A percentile compares a stretch with the other conserved stretches of the same genome.
Conservation (phyloP, 2,888 invertebrate genomes). For the Sylvicola cinctus region DNA sequence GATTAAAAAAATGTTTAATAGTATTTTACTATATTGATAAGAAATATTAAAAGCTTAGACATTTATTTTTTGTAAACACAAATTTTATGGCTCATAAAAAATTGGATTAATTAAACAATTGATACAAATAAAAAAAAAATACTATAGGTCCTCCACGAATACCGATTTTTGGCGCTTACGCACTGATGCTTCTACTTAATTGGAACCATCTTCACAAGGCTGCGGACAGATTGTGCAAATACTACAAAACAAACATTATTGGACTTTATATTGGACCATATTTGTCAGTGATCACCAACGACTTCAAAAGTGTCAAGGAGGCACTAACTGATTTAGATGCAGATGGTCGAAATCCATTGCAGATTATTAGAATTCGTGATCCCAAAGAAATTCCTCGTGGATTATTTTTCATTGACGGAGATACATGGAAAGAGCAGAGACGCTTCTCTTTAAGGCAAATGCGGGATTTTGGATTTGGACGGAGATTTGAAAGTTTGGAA, state of each 20-base stretch:
- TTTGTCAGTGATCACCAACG: slow-evolving; percentile 31
- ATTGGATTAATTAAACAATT: too few species aligned
- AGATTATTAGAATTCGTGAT: slow-evolving; percentile 29
- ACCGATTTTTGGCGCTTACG: slow-evolving; percentile 40
- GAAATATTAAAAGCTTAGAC: too few species aligned
- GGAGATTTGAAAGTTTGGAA: slow-evolving; percentile 34
- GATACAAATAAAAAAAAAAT: too few species aligned
- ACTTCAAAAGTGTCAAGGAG: slow-evolving; percentile 32
- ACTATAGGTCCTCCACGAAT: slow-evolving; percentile 38
- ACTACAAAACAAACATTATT: slow-evolving; percentile 37
- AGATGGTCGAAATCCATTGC: slow-evolving; percentile 34
- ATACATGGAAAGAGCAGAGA: slow-evolving; percentile 41
- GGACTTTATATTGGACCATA: slow-evolving; percentile 33
- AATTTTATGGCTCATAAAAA: too few species aligned
- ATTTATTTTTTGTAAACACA: too few species aligned
- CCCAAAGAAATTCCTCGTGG: too few species aligned
- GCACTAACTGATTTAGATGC: slow-evolving; percentile 35
- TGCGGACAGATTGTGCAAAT: slow-evolving; percentile 27
- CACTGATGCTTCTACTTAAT: slow-evolving; percentile 31
- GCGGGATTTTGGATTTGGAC: slow-evolving; percentile 47
- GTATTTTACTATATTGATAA: too few species aligned
- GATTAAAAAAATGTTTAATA: too few species aligned
- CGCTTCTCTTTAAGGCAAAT: slow-evolving; percentile 42
- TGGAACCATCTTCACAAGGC: slow-evolving; percentile 31
- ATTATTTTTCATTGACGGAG: slow-evolving; percentile 45